These are phyloP conservation scores for Apis florea DNA, from an alignment of 1,140 invertebrate species.

Conservation along the genomic window DNA sequence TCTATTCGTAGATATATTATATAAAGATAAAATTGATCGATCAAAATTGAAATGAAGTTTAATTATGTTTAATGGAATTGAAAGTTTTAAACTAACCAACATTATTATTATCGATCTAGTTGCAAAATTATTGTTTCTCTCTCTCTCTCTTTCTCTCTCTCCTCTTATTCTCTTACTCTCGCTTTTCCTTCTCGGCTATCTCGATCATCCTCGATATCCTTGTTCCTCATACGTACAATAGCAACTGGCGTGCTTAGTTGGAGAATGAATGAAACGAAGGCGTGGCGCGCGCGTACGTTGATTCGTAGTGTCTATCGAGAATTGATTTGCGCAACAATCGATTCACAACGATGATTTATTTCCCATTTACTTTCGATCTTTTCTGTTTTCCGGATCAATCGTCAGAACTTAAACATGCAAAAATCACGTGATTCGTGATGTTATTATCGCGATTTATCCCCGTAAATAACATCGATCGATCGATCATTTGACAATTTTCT, in stretches of 20 bases:
- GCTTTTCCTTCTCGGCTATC: neutral
- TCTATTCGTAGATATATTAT: neutral
- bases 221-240: conserved; percentile 16
- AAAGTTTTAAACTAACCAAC: conserved; percentile 31
- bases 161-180: neutral
- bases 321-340: conserved; percentile 41
- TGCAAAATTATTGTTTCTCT: neutral
- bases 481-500: too few species aligned
- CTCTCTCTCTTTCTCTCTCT: neutral
- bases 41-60: too few species aligned
- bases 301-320: conserved; percentile 48
- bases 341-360: conserved; percentile 8
- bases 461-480: neutral
- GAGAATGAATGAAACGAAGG: conserved; percentile 56
- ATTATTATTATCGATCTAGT: conserved; percentile 16
- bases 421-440: too few species aligned
- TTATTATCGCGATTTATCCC: too few species aligned
- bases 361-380: neutral
- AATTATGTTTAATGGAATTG: too few species aligned
- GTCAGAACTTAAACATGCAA: neutral
- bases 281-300: conserved; percentile 50
- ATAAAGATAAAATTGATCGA: too few species aligned
- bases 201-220: neutral
- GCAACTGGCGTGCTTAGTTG: conserved; percentile 17
- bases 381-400: neutral